Evolutionary conservation across 2,113 vertebrate species (phyloP).

Genomic region (Accipiter virgatus): DNA sequence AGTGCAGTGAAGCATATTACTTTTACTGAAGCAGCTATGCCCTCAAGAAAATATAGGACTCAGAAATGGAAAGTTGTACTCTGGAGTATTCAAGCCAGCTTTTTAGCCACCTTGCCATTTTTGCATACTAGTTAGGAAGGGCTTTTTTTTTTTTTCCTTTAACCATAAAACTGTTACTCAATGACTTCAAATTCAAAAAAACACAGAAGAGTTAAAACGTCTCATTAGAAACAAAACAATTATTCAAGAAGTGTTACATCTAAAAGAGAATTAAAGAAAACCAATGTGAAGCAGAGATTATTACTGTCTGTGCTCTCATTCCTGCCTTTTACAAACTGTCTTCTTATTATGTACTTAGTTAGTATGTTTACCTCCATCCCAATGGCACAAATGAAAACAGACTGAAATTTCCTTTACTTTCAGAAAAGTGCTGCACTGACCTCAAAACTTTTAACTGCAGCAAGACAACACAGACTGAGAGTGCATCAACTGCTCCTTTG

Average conservation of each 20-base stretch:
- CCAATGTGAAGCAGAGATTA: neutral
- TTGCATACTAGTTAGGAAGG: neutral
- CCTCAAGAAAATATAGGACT: neutral
- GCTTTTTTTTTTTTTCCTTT: neutral
- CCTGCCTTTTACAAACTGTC: neutral
- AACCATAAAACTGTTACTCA: neutral
- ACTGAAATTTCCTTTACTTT: neutral
- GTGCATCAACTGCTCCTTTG: neutral
- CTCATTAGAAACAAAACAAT: neutral
- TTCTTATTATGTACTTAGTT: neutral
- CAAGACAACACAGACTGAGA: neutral
- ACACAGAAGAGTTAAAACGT: neutral
- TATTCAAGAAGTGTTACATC: neutral
- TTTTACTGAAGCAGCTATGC: neutral
- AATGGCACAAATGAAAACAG: neutral
- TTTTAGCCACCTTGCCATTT: neutral
- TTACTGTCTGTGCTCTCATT: neutral
- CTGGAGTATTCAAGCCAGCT: neutral
- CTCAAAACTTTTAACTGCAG: neutral
- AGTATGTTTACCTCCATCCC: neutral
- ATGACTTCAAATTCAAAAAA: neutral
- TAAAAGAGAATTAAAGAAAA: neutral
- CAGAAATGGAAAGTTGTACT: neutral
- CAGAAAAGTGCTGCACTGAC: neutral
- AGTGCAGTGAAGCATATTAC: neutral